Percentiles rank a stretch among this genome's conserved stretches.
Conservation (phyloP, 2,113 vertebrate species). For the Petrocephalus zakoni region DNA sequence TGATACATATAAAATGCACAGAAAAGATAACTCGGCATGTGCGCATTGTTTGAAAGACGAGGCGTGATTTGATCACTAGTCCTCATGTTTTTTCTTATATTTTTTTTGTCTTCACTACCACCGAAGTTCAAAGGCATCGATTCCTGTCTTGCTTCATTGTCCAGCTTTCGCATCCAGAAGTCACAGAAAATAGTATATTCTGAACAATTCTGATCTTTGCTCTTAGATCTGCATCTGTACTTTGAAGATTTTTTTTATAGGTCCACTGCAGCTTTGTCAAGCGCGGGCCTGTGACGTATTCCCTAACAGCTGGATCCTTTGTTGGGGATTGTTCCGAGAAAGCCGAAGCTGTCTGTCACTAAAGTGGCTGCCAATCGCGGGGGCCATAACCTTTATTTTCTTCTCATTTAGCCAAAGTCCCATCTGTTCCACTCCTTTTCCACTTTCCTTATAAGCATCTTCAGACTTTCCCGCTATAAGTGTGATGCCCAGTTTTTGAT, state of each 20-base stretch:
- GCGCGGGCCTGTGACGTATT: neutral
- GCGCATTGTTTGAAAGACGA: neutral
- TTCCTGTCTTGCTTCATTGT: neutral
- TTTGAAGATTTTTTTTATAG: neutral
- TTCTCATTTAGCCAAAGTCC: neutral
- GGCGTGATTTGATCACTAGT: neutral
- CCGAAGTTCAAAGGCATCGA: neutral
- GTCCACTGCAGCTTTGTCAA: neutral
- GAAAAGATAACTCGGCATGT: neutral
- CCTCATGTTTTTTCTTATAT: neutral
- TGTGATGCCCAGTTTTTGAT: neutral
- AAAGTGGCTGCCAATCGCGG: neutral
- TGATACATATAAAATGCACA: neutral
- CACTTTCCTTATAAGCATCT: neutral
- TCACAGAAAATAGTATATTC: neutral
- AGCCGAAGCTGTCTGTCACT: neutral
- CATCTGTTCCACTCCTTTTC: neutral
- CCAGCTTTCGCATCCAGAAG: neutral
- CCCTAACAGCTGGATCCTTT: neutral
- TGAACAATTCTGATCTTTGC: constrained; percentile 3
- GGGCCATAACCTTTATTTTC: neutral
- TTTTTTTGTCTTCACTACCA: neutral
- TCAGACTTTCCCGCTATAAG: neutral
- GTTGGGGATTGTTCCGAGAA: neutral
- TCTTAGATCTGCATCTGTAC: neutral